phyloP scores from a whole-genome alignment of 2,888 invertebrate genomes.

The Serripes groenlandicus region DNA sequence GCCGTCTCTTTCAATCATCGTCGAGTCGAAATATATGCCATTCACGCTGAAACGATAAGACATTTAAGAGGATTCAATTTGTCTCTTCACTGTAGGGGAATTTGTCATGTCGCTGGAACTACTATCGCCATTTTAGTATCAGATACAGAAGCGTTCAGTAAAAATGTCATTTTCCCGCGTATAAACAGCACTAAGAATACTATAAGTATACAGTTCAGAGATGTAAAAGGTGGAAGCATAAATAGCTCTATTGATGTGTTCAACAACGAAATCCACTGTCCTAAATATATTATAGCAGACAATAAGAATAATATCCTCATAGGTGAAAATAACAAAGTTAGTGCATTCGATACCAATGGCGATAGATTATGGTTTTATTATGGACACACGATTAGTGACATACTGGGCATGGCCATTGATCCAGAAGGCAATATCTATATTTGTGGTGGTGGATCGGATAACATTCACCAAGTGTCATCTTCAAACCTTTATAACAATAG shows the following conservation, averaged over 20 bases:
- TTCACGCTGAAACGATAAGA: background rate
- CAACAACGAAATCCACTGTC: background rate
- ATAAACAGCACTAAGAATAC: background rate
- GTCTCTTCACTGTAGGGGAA: background rate
- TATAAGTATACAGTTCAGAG: background rate
- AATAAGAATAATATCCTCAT: background rate
- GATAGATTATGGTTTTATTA: background rate
- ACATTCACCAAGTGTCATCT: conserved; percentile 2
- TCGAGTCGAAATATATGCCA: too few relatives aligned
- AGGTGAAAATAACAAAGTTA: background rate
- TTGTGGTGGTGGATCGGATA: background rate
- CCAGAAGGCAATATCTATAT: conserved; percentile 3
- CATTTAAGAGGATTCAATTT: background rate
- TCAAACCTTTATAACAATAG: background rate
- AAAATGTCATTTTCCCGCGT: background rate
- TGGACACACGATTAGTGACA: background rate
- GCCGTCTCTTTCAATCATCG: too few relatives aligned
- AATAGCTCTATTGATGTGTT: background rate
- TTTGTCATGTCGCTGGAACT: background rate
- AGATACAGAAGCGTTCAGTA: too few relatives aligned
- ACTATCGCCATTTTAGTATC: background rate
- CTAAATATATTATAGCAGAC: background rate
- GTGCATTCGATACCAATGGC: background rate
- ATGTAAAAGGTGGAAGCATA: background rate
- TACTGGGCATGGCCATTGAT: background rate